A percentile compares a stretch with the other conserved stretches of the same genome.
Evolutionary conservation across 2,113 vertebrate species (phyloP).

Genomic region (Genyomyrus donnyi): DNA sequence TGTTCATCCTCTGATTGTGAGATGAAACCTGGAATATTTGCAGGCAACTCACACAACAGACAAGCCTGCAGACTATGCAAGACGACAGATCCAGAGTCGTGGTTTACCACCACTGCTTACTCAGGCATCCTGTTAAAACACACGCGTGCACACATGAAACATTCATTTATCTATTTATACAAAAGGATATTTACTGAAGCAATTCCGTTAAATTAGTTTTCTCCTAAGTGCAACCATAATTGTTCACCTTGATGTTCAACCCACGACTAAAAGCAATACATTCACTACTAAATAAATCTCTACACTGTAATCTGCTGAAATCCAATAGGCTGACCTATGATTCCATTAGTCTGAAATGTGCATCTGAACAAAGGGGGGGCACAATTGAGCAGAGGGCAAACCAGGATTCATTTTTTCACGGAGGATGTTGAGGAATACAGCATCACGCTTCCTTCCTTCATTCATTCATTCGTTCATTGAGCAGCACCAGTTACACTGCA

Average conservation of each 20-base stretch:
- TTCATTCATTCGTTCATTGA: neutral
- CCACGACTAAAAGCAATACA: neutral
- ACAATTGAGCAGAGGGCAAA: neutral
- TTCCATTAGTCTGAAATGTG: neutral
- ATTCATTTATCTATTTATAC: neutral
- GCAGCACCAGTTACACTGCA: neutral
- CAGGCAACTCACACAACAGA: neutral
- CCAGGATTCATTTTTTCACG: neutral
- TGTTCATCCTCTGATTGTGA: neutral
- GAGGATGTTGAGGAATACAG: neutral
- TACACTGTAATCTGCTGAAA: conserved; percentile 3
- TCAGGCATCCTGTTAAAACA: neutral
- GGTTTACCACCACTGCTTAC: neutral
- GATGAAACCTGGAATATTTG: neutral
- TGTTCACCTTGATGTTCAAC: neutral
- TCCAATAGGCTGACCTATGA: neutral
- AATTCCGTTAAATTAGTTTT: neutral
- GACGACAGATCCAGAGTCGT: neutral
- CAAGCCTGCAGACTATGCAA: neutral
- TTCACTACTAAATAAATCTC: neutral
- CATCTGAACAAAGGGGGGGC: neutral
- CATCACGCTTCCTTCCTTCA: neutral
- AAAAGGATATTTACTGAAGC: neutral
- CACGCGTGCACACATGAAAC: neutral
- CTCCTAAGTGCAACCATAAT: neutral